Conservation (phyloP, 1,140 invertebrate genomes). For the Musca vetustissima region DNA sequence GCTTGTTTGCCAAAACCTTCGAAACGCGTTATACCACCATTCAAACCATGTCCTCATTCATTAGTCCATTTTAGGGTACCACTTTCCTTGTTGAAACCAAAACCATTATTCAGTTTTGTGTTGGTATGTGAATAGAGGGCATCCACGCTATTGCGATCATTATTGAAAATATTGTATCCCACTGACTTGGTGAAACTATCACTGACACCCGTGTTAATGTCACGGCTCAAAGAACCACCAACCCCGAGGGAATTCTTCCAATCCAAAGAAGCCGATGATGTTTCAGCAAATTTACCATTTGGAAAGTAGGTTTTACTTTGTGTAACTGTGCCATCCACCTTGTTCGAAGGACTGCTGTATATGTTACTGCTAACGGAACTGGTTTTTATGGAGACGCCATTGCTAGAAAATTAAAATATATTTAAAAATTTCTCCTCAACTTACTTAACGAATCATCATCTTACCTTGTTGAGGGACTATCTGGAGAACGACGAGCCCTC, state of each 20-base stretch:
- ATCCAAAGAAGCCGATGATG: not conserved
- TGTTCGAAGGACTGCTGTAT: conserved; percentile 31
- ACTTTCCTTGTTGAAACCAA: conserved; percentile 41
- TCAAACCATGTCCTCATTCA: conserved; percentile 41
- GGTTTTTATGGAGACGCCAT: conserved; percentile 26
- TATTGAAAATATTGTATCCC: not conserved
- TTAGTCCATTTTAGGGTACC: conserved; percentile 43
- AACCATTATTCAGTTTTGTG: conserved; percentile 1
- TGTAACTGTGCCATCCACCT: not conserved
- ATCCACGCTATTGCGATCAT: not conserved
- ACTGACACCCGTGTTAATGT: conserved; percentile 29
- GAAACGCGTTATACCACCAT: conserved; percentile 43
- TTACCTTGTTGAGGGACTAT: conserved; percentile 15
- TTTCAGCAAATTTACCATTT: not conserved
- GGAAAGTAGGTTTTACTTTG: not conserved
- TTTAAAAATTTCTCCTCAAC: not conserved
- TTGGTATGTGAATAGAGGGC: not conserved
- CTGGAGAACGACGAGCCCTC: conserved; percentile 34
- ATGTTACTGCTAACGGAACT: conserved; percentile 28
- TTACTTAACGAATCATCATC: not conserved
- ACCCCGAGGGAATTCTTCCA: not conserved
- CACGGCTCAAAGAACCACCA: not conserved
- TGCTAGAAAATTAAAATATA: conserved; percentile 23
- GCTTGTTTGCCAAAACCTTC: conserved; percentile 41
- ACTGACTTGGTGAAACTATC: conserved; percentile 36